Percentiles rank a stretch among this genome's conserved stretches.
These are phyloP conservation scores for Alviniconcha strummeri DNA, from an alignment of 2,888 invertebrate species.

Conservation along the genomic window DNA sequence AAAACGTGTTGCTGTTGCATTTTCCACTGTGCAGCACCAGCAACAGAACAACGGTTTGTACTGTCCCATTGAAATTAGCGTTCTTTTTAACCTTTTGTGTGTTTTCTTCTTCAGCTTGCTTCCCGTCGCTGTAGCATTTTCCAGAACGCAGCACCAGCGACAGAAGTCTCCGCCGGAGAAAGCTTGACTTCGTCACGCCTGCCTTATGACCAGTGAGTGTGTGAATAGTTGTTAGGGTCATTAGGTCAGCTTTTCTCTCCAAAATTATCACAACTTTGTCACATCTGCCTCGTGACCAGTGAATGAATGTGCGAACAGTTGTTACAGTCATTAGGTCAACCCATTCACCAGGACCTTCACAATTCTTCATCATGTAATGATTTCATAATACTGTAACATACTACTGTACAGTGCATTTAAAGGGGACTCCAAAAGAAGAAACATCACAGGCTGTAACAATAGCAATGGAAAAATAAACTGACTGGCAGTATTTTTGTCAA, in stretches of 20 bases:
- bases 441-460: too few species aligned
- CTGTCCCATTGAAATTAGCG: too few species aligned
- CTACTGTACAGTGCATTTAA: neutral
- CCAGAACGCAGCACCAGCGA: neutral
- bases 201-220: conserved; percentile 67
- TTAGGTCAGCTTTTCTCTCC: neutral
- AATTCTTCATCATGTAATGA: too few species aligned
- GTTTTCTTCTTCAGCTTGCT: neutral
- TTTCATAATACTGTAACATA: neutral
- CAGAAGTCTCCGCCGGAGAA: conserved; percentile 38
- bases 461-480: too few species aligned
- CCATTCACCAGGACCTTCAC: too few species aligned
- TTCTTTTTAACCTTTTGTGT: neutral
- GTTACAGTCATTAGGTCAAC: too few species aligned
- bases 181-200: conserved; percentile 60
- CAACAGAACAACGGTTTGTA: too few species aligned
- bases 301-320: neutral
- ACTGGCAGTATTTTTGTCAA: too few species aligned
- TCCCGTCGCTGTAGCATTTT: conserved; percentile 24
- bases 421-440: too few species aligned
- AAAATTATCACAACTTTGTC: neutral
- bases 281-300: neutral
- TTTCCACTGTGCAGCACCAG: too few species aligned
- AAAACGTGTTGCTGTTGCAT: too few species aligned
- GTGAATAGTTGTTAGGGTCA: neutral